phyloP scores from a whole-genome alignment of 2,113 vertebrate species.

The Synodontis membranacea region DNA sequence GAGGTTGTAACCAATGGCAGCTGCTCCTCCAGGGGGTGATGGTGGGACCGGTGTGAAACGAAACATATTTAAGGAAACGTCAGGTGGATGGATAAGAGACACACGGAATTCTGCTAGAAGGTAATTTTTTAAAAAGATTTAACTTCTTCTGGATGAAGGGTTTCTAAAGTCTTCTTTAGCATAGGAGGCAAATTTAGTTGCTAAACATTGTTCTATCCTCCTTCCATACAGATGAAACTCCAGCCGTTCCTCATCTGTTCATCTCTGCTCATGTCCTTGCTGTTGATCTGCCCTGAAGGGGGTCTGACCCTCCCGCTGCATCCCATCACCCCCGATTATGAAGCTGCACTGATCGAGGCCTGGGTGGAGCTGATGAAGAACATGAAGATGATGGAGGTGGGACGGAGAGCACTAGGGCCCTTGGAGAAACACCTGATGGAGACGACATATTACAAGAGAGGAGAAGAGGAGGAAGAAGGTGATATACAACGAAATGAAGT shows the following conservation, averaged over 20 bases:
- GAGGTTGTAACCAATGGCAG: conserved; percentile 28
- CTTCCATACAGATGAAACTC: conserved; percentile 63
- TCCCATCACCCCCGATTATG: conserved; percentile 49
- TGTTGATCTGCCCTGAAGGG: conserved; percentile 53
- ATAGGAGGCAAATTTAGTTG: background rate
- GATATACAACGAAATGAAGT: conserved; percentile 63
- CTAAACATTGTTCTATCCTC: background rate
- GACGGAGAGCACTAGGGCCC: conserved; percentile 10
- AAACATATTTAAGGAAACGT: conserved; percentile 58
- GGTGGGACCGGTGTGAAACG: background rate
- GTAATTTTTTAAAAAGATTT: background rate
- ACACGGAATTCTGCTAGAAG: background rate
- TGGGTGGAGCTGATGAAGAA: conserved; percentile 23
- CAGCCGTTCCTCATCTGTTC: conserved; percentile 42
- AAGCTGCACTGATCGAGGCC: conserved; percentile 51
- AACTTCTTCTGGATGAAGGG: background rate
- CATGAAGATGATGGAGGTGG: conserved; percentile 37
- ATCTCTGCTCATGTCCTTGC: conserved; percentile 56
- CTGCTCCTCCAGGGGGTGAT: background rate
- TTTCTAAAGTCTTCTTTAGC: too few species aligned
- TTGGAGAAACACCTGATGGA: conserved; percentile 53
- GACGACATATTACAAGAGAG: conserved; percentile 50
- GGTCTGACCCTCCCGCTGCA: conserved; percentile 40
- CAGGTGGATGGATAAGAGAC: background rate
- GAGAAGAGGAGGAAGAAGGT: conserved; percentile 53